These are phyloP conservation scores for Labeo rohita DNA, from an alignment of 2,113 vertebrate species.

Conservation along the genomic window DNA sequence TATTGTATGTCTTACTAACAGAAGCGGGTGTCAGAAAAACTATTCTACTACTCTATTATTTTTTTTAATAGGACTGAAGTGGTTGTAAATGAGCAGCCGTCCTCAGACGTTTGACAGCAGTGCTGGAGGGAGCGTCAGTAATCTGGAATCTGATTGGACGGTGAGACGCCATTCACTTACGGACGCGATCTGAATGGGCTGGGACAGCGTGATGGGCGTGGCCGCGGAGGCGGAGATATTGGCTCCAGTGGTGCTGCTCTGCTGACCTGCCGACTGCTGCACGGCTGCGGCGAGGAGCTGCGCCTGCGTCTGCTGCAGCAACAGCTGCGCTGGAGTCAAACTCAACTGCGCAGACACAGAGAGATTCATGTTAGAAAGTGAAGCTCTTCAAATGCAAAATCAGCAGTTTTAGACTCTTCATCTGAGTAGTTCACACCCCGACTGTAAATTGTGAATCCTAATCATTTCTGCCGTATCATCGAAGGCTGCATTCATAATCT, in stretches of 20 bases:
- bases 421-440: too few relatives aligned
- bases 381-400: too few relatives aligned
- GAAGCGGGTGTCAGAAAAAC: too few relatives aligned
- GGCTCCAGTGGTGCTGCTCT: slow-evolving; percentile 92
- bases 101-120: neutral
- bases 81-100: neutral
- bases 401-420: too few relatives aligned
- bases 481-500: too few relatives aligned
- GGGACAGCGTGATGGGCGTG: slow-evolving; percentile 94
- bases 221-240: slow-evolving; percentile 96
- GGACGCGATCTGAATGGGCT: slow-evolving; percentile 95
- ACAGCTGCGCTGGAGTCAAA: slow-evolving; percentile 92
- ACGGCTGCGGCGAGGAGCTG: slow-evolving; percentile 96
- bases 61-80: too few relatives aligned
- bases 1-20: too few relatives aligned
- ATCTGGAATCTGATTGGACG: neutral
- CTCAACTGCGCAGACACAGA: slow-evolving; percentile 30
- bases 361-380: neutral
- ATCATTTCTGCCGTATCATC: too few relatives aligned
- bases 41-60: too few relatives aligned
- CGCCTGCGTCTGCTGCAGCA: slow-evolving; percentile 96
- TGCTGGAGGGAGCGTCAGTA: neutral
- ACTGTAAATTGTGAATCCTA: too few relatives aligned
- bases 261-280: slow-evolving; percentile 94
- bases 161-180: slow-evolving; percentile 66